Evolutionary conservation across 2,113 vertebrate genomes (phyloP), one percentile per base, ranked within the genome.

Genomic region (Brienomyrus longianalis): DNA sequence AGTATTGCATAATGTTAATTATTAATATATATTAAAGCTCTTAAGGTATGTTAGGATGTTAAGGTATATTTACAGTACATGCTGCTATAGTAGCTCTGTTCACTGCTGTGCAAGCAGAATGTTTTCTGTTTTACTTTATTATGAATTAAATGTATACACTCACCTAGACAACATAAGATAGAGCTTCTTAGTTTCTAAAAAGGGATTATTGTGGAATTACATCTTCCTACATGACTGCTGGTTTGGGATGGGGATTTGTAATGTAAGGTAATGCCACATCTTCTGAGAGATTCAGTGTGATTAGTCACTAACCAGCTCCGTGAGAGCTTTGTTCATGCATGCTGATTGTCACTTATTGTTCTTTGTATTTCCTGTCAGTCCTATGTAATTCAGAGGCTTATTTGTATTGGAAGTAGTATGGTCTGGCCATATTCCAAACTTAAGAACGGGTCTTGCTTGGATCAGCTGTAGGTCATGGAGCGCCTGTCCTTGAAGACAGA

Each of bases 401-500:
- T 54, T 35, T 83, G 15, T 48, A 9, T 39, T 54, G 70, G 3
- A 35, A 21, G 45, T 70, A 59, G 45, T 39, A 74, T 84, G 89
- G 66, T 62, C 51, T 80, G 47, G 11, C 4, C 48, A 52, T 10
- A 88, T 89, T 45, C 19, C 45, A 88, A 90, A 66, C 17, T 23
- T 89, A 70, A 91, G 70, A 47, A 85, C 3, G 1, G 88, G 91
- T 87, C 90, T 85, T 88, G 43, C 43, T 87, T 85, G 62, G 89
- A 90, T 88, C 90, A 70, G 52, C 91, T 89, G 52, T 89, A 89
- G 88, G 85, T 86, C 47, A 66, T 66, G 10, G 83, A 84, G 86
- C 92, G 91, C 92, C 93, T 94, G 91, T 93, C 93, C 91, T 45
- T 89, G 91, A 90, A 90, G 88, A 47, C 86, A 90, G 70, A 80